These are phyloP conservation scores for Tethya wilhelma DNA, from an alignment of 37 sponge, comb jelly and placozoan genomes.

Conservation along the genomic window DNA sequence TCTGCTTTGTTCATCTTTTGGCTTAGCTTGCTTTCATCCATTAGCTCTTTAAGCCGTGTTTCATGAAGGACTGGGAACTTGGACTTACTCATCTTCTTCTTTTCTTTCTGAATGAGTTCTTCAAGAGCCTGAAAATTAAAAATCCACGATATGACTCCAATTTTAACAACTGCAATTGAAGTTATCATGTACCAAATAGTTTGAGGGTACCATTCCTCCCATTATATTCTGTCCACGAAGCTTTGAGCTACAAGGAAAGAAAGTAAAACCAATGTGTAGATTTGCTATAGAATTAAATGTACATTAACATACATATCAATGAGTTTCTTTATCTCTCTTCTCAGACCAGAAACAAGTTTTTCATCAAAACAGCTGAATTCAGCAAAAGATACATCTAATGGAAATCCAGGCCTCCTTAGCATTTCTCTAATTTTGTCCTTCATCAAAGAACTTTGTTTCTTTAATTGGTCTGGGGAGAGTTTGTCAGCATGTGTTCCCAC, in stretches of 20 bases:
- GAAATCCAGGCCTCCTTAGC: constrained; percentile 47
- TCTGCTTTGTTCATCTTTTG: constrained; percentile 39
- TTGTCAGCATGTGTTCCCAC: constrained; percentile 81
- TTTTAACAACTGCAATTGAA: neutral
- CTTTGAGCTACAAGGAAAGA: constrained; percentile 45
- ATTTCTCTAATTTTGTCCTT: constrained; percentile 44
- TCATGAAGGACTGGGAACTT: constrained; percentile 32
- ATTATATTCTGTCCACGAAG: constrained; percentile 72
- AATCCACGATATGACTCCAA: neutral
- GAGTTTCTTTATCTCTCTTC: constrained; percentile 47
- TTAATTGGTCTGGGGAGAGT: constrained; percentile 2
- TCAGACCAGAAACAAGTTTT: constrained; percentile 19
- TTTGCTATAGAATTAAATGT: neutral
- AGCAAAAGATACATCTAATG: constrained; percentile 31
- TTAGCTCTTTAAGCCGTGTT: constrained; percentile 37
- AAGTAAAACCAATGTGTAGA: neutral
- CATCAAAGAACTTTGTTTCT: constrained; percentile 17
- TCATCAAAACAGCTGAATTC: constrained; percentile 65
- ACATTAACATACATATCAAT: constrained; percentile 52
- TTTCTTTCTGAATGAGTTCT: constrained; percentile 56
- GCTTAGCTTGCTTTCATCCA: constrained; percentile 29
- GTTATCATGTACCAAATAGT: constrained; percentile 45
- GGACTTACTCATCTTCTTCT: constrained; percentile 15
- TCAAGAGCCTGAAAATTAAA: constrained; percentile 43
- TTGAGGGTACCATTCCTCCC: constrained; percentile 72